Evolutionary conservation across 2,888 invertebrate species (phyloP).

Genomic region (Ischnus inquisitorius): DNA sequence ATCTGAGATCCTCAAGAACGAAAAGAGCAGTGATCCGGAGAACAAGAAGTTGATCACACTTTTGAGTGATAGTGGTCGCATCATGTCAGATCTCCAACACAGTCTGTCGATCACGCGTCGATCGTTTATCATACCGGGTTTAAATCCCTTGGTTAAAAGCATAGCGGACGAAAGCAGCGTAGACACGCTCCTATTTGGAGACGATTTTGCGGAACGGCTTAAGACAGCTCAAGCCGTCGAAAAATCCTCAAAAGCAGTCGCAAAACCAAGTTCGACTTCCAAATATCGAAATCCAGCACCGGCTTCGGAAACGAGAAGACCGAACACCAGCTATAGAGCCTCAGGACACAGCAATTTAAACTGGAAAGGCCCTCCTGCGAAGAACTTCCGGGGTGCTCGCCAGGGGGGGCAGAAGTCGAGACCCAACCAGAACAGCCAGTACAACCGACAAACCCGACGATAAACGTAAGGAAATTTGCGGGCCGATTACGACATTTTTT

Average conservation of each 20-base stretch:
- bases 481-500: neutral
- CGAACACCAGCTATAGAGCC: neutral
- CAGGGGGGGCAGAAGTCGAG: neutral
- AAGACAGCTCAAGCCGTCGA: conserved; percentile 37
- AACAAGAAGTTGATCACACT: neutral
- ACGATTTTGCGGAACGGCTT: conserved; percentile 44
- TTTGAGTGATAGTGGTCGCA: conserved; percentile 38
- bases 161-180: neutral
- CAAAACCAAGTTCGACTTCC: neutral
- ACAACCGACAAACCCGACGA: neutral
- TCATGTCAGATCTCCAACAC: conserved; percentile 43
- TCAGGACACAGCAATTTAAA: neutral
- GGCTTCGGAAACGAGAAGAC: neutral
- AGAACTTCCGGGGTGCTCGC: neutral
- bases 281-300: neutral
- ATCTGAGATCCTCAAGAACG: conserved; percentile 5
- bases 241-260: conserved; percentile 36
- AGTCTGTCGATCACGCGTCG: conserved; percentile 22
- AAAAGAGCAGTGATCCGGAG: neutral
- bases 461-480: neutral
- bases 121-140: conserved; percentile 24
- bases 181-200: conserved; percentile 31
- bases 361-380: neutral
- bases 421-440: neutral
- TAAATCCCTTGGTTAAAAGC: neutral